Evolutionary conservation across 2,888 invertebrate species (phyloP).

Genomic region (Cylindroiulus punctatus): DNA sequence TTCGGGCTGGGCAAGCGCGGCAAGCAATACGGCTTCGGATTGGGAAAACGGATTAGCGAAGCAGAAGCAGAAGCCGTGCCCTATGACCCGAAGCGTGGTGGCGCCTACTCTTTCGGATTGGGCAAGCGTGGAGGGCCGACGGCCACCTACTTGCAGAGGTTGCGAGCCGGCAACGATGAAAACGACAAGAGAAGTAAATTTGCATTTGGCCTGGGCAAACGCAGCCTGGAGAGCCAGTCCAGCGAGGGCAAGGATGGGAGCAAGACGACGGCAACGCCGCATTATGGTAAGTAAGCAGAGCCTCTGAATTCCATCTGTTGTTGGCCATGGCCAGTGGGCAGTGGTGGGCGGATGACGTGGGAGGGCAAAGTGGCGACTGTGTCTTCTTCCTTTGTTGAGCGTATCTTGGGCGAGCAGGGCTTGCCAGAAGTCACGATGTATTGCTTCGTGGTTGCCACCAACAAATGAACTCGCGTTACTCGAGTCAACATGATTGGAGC

Average conservation of each 20-base stretch:
- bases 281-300: constrained; percentile 4
- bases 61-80: not conserved
- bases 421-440: not conserved
- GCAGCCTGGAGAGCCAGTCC: constrained; percentile 30
- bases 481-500: not conserved
- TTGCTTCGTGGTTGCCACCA: not conserved
- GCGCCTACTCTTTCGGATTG: constrained; percentile 49
- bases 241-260: not conserved
- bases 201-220: constrained; percentile 53
- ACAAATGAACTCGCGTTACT: not conserved
- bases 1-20: constrained; percentile 53
- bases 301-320: no score
- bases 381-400: not conserved
- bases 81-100: constrained; percentile 22
- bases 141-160: not conserved
- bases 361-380: not conserved
- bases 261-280: constrained; percentile 46
- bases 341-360: not conserved
- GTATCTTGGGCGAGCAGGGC: not conserved
- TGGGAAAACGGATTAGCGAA: not conserved
- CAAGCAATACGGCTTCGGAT: constrained; percentile 4
- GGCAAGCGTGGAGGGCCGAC: constrained; percentile 47
- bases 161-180: not conserved
- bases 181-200: constrained; percentile 50
- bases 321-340: not conserved